phyloP scores from a whole-genome alignment of 1,140 invertebrate species.

The Rhagoletis pomonella region DNA sequence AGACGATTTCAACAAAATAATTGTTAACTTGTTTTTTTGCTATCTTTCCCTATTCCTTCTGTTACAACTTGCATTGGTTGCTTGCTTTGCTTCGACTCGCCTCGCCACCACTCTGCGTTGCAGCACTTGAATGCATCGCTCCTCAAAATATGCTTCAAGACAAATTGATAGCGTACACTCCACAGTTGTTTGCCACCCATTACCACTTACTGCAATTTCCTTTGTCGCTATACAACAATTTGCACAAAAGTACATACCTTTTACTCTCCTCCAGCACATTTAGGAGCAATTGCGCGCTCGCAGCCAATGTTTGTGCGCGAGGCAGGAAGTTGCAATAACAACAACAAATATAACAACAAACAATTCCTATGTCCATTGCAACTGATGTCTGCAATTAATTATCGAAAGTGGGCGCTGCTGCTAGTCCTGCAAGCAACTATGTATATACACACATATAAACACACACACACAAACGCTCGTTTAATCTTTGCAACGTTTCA shows the following conservation, averaged over 20 bases:
- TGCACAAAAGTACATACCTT: not conserved
- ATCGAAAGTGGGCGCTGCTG: constrained; percentile 73
- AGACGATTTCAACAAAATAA: constrained; percentile 18
- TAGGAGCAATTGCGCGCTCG: not conserved
- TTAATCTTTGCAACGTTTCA: not conserved
- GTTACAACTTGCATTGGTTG: not conserved
- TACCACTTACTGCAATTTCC: constrained; percentile 20
- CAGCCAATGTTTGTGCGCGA: too few relatives aligned
- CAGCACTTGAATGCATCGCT: not conserved
- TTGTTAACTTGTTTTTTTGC: not conserved
- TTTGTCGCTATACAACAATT: constrained; percentile 40
- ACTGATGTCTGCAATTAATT: constrained; percentile 74
- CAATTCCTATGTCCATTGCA: constrained; percentile 61
- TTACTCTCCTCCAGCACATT: not conserved
- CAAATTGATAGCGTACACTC: constrained; percentile 69
- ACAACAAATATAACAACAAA: constrained; percentile 24
- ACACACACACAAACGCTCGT: not conserved
- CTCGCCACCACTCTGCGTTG: too few relatives aligned
- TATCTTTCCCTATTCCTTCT: not conserved
- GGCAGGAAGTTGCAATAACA: constrained; percentile 2
- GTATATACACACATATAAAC: not conserved
- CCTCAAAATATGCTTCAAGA: constrained; percentile 60
- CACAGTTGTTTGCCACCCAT: constrained; percentile 42
- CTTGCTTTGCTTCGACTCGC: not conserved
- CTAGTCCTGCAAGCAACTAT: not conserved